These are phyloP conservation scores for Ibidorhyncha struthersii DNA, from an alignment of 2,113 vertebrate genomes.

Conservation along the genomic window DNA sequence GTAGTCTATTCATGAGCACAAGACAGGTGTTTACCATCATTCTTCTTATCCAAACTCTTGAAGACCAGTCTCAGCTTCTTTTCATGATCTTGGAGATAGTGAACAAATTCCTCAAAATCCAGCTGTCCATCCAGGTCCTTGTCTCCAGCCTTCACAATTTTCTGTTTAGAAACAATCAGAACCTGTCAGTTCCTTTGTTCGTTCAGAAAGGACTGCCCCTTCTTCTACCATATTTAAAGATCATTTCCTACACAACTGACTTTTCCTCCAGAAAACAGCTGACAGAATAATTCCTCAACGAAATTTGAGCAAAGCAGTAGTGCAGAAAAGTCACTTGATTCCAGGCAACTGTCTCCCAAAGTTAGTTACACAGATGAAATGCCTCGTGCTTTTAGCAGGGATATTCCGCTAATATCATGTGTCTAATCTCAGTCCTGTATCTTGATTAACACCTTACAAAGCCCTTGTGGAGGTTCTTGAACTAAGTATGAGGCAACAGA, in stretches of 20 bases:
- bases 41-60: constrained; percentile 96
- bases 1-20: background rate
- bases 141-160: constrained; percentile 95
- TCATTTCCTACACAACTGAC: background rate
- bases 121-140: constrained; percentile 94
- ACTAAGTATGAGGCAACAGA: background rate
- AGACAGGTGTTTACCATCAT: constrained; percentile 81
- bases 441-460: background rate
- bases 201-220: background rate
- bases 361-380: background rate
- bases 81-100: constrained; percentile 95
- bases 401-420: background rate
- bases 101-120: constrained; percentile 96
- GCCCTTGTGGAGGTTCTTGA: background rate
- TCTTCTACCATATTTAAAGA: background rate
- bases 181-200: background rate
- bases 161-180: constrained; percentile 73
- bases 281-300: background rate
- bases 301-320: background rate
- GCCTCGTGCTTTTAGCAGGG: background rate
- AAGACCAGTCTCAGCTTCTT: constrained; percentile 95
- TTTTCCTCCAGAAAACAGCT: background rate
- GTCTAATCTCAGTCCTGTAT: background rate
- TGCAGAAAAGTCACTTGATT: background rate
- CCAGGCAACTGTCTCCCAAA: background rate